Evolutionary conservation across 2,888 invertebrate genomes (phyloP).

Genomic region (Rhingia campestris): DNA sequence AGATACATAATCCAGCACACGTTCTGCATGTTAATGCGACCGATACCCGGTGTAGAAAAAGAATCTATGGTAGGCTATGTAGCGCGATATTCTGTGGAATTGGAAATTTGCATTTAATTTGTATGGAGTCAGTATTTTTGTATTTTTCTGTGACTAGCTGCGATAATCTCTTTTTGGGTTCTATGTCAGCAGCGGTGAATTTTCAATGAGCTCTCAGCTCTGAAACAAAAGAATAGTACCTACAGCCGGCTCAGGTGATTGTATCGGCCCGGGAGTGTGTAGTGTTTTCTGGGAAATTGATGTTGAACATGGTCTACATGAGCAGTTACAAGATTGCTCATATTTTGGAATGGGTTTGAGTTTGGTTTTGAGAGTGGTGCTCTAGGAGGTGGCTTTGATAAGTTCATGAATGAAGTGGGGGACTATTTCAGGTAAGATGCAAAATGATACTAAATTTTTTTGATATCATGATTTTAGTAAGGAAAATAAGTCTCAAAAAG

Average conservation of each 20-base stretch:
- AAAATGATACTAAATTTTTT: no score
- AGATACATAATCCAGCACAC: conserved; percentile 56
- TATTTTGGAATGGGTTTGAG: not conserved
- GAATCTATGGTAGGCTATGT: conserved; percentile 42
- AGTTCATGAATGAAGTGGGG: no score
- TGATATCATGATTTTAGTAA: no score
- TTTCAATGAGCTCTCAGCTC: conserved; percentile 37
- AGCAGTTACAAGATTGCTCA: not conserved
- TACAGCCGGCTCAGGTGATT: not conserved
- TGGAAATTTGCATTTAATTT: conserved; percentile 71
- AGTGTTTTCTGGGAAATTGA: conserved; percentile 28
- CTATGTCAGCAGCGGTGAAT: conserved; percentile 39
- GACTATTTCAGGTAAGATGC: no score
- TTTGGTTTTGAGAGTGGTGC: no score
- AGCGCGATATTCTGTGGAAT: conserved; percentile 55
- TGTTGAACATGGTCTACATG: conserved; percentile 18
- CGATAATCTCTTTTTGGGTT: conserved; percentile 44
- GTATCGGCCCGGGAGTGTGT: conserved; percentile 2
- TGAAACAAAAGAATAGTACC: conserved; percentile 21
- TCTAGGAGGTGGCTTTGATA: no score
- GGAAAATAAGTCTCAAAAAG: no score
- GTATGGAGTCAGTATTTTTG: conserved; percentile 37
- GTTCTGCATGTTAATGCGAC: conserved; percentile 58
- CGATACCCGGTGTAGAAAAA: not conserved
- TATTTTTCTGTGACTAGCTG: conserved; percentile 5